Evolutionary conservation across 92 coral and sea anemone species (phyloP).

Genomic region (Phymanthus crucifer): DNA sequence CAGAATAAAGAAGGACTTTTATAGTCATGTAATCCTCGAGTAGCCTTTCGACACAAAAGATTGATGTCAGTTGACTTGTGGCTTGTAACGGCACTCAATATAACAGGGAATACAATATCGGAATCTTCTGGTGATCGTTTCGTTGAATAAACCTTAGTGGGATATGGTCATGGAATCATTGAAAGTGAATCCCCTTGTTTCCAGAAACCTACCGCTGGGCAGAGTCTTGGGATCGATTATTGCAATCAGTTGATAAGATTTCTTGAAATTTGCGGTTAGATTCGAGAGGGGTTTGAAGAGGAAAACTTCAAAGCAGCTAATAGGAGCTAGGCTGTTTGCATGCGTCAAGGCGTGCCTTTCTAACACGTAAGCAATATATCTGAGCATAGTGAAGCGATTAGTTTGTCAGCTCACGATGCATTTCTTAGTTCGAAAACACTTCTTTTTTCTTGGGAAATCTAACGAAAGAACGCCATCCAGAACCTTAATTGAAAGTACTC

Average conservation of each 20-base stretch:
- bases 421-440: neutral
- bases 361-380: conserved; percentile 29
- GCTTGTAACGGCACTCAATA: conserved; percentile 24
- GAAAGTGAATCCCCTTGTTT: neutral
- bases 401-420: neutral
- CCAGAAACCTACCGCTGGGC: neutral
- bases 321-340: neutral
- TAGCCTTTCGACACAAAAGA: conserved; percentile 27
- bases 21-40: conserved; percentile 18
- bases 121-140: neutral
- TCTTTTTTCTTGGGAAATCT: conserved; percentile 11
- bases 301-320: conserved; percentile 3
- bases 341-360: conserved; percentile 5
- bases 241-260: neutral
- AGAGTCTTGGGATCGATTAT: neutral
- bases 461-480: conserved; percentile 11
- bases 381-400: conserved; percentile 5
- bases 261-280: neutral
- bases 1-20: conserved; percentile 16
- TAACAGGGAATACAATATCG: conserved; percentile 21
- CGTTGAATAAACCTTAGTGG: neutral
- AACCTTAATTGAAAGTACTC: conserved; percentile 31
- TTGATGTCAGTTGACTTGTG: conserved; percentile 38
- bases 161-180: neutral
- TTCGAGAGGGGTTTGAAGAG: conserved; percentile 3